phyloP scores from a whole-genome alignment of 2,797 vertebrate genomes.

The Gadopsis bispinosus region DNA sequence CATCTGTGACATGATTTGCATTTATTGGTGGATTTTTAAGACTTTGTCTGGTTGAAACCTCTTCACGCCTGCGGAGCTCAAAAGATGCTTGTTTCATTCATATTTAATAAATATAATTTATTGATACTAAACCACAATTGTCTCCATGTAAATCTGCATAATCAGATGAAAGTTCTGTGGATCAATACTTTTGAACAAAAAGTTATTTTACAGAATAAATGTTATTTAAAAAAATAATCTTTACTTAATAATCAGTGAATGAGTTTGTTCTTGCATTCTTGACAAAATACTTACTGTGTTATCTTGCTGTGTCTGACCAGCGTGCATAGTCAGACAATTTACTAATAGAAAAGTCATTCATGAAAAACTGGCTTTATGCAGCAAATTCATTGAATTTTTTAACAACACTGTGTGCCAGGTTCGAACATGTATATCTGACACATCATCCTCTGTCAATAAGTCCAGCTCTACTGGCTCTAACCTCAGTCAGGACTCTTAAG shows the following conservation, averaged over 20 bases:
- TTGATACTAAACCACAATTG: not conserved
- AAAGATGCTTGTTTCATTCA: not conserved
- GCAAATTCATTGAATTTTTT: conserved; percentile 7
- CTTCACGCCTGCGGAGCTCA: not conserved
- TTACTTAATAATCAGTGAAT: not conserved
- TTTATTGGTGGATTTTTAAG: not conserved
- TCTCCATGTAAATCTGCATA: not conserved
- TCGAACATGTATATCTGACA: not conserved
- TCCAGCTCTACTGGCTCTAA: not conserved
- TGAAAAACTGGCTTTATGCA: conserved; percentile 3
- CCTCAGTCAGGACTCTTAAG: conserved; percentile 15
- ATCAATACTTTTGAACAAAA: not conserved
- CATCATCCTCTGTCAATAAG: not conserved
- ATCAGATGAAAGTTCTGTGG: not conserved
- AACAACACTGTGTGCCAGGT: not conserved
- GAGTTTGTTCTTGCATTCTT: not conserved
- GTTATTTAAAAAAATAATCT: not conserved
- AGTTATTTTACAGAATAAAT: conserved; percentile 1
- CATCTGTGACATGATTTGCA: not conserved
- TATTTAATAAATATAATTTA: not conserved
- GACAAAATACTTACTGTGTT: not conserved
- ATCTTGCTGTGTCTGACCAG: not conserved
- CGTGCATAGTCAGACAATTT: not conserved
- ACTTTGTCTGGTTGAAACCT: not conserved
- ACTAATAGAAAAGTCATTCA: conserved; percentile 7